Percentiles rank a stretch among this genome's conserved stretches.
Conservation (phyloP, 2,888 invertebrate species). For the Leptopilina drosophilae region DNA sequence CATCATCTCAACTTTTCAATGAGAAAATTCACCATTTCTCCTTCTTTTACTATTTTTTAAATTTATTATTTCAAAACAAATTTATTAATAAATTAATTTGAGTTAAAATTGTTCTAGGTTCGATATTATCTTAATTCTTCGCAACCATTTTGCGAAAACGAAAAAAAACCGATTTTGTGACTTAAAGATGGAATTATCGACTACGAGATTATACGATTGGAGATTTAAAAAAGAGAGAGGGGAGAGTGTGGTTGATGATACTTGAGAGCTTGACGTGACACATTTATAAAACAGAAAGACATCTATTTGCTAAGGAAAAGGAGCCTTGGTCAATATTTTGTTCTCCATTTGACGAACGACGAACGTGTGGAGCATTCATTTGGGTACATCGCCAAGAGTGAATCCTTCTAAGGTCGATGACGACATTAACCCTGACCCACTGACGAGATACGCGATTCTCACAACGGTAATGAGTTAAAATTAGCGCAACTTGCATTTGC, state of each 20-base stretch:
- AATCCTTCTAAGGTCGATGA: slow-evolving; percentile 60
- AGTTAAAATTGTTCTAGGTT: no score
- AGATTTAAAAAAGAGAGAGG: not conserved
- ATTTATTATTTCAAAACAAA: no score
- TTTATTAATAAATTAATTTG: no score
- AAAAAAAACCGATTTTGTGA: no score
- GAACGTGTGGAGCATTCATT: slow-evolving; percentile 34
- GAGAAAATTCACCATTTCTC: not conserved
- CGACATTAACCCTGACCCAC: slow-evolving; percentile 60
- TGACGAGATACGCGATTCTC: slow-evolving; percentile 47
- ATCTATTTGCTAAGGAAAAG: not conserved
- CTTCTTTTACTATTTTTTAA: no score
- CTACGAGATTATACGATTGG: no score
- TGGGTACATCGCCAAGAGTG: slow-evolving; percentile 54
- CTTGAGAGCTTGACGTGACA: not conserved
- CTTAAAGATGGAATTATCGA: no score
- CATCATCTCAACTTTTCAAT: not conserved
- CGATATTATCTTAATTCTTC: no score
- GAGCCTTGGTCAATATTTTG: slow-evolving; percentile 15
- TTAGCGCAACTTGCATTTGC: slow-evolving; percentile 48
- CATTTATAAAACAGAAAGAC: slow-evolving; percentile 15
- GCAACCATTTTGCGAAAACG: no score
- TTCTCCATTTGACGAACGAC: slow-evolving; percentile 16
- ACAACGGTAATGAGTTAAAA: slow-evolving; percentile 48
- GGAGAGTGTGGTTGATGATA: not conserved